Conservation (phyloP, 2,797 vertebrate genomes). For the Ispidina picta region DNA sequence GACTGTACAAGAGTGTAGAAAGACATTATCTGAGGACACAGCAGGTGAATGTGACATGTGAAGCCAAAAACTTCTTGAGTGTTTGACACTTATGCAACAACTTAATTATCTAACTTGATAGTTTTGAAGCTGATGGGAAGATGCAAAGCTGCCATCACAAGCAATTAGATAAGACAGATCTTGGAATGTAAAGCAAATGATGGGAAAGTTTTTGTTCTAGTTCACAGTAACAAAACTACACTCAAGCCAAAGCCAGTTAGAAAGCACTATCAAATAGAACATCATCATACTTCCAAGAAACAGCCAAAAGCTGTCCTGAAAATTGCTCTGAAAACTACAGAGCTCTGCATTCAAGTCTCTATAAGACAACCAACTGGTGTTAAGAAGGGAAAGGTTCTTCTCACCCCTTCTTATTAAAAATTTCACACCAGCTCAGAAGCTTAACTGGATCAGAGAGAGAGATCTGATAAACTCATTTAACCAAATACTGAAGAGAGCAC, state of each 20-base stretch:
- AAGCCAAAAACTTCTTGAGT: not conserved
- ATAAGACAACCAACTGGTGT: not conserved
- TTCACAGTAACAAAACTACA: not conserved
- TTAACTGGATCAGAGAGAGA: too few relatives aligned
- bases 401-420: not conserved
- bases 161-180: not conserved
- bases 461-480: not conserved
- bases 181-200: not conserved
- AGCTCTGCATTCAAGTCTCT: not conserved
- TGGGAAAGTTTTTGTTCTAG: not conserved
- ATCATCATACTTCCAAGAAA: not conserved
- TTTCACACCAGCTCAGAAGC: not conserved
- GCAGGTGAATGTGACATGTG: fast-evolving
- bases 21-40: not conserved
- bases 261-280: not conserved
- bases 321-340: not conserved
- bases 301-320: not conserved
- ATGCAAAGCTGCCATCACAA: not conserved
- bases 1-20: not conserved
- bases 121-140: not conserved
- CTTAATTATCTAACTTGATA: not conserved
- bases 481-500: not conserved
- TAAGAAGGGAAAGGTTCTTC: not conserved
- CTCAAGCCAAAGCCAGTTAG: not conserved
- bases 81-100: not conserved